Evolutionary conservation across 2,888 invertebrate species (phyloP), one percentile per base, ranked within the genome.

Genomic region (Cryptocheilus praepositus): DNA sequence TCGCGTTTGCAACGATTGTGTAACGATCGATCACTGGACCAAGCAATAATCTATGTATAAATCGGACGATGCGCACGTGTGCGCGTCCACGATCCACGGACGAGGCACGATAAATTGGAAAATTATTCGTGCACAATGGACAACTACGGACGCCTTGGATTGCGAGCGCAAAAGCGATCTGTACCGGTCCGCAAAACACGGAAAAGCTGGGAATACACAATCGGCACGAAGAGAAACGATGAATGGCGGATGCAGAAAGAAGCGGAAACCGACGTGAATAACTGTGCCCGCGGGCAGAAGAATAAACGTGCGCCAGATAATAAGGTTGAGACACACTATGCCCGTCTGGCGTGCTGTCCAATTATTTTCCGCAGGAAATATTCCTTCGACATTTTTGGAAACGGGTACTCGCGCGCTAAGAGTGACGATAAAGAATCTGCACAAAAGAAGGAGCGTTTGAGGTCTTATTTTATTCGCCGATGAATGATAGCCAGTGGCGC

Each of bases 1-100:
- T 8, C 19, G 51, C 36, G 19, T 60, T 18, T 60, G 25, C 18
- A 51, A 66, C 56, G 70, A 67, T 77, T 69, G 66, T 59, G 55
- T 64, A 77, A 74, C 59, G 64, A 61, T 21, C 64, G 63, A 71
- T 70, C 66, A 49, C 36, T 65, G 71, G 67, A 75, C 58, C 70
- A 56, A 61, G 45, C 43, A 61, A 70, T 64, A 67, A 55, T 61
- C 67, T 68, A 70, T 55, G 56, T 65, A 64, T 55, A 67, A 71
- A 70, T 65, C 64, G 67, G 52, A 62, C 44, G 18, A 73, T 36
- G 7, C 8, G 36, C 11, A 4, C 4, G 36, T 36, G 36, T 36
- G 13, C 8, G 36, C 36, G 36, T 11, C 7, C 4, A 36, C 36
- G 36, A 36, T 36, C n/a, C 36, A 11, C 36, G 36, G 61, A 59